A percentile compares a stretch with the other conserved stretches of the same genome.
These are phyloP conservation scores for Proctacanthus coquilletti DNA, from an alignment of 1,140 invertebrate genomes.

Conservation along the genomic window DNA sequence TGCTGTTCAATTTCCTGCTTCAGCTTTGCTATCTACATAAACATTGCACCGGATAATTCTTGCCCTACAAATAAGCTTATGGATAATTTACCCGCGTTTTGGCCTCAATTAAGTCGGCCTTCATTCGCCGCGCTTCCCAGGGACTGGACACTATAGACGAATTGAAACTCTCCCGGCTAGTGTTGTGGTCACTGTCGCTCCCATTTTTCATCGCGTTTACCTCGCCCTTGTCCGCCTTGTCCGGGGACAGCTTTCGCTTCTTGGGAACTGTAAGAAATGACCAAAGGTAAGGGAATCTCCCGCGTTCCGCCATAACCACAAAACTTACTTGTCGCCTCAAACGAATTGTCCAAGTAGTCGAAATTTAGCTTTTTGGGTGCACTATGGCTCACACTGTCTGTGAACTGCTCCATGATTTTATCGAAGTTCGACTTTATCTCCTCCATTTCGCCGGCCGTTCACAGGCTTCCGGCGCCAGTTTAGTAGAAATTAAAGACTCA, in stretches of 20 bases:
- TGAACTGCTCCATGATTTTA: conserved; percentile 23
- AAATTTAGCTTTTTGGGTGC: conserved; percentile 24
- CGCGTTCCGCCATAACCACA: background rate
- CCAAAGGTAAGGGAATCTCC: background rate
- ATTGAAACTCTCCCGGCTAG: too few relatives aligned
- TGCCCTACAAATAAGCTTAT: background rate
- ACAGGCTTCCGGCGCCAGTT: too few relatives aligned
- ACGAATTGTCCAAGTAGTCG: conserved; percentile 16
- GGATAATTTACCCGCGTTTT: conserved; percentile 33
- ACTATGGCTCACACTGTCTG: conserved; percentile 22
- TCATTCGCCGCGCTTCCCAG: conserved; percentile 40
- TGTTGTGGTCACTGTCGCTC: too few relatives aligned
- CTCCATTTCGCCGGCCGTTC: conserved; percentile 17
- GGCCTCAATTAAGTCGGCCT: conserved; percentile 43
- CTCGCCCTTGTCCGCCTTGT: conserved; percentile 1
- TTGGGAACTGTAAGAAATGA: conserved; percentile 4
- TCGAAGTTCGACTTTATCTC: conserved; percentile 26
- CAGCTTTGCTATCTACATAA: conserved; percentile 33
- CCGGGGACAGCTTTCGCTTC: conserved; percentile 2
- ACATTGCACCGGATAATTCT: background rate
- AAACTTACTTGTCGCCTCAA: conserved; percentile 10
- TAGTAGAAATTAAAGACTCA: too few relatives aligned
- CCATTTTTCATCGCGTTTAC: too few relatives aligned
- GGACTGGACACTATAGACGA: conserved; percentile 31
- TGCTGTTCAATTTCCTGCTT: conserved; percentile 41